Evolutionary conservation across 2,113 vertebrate genomes (phyloP).

Genomic region (Larimichthys polyactis): DNA sequence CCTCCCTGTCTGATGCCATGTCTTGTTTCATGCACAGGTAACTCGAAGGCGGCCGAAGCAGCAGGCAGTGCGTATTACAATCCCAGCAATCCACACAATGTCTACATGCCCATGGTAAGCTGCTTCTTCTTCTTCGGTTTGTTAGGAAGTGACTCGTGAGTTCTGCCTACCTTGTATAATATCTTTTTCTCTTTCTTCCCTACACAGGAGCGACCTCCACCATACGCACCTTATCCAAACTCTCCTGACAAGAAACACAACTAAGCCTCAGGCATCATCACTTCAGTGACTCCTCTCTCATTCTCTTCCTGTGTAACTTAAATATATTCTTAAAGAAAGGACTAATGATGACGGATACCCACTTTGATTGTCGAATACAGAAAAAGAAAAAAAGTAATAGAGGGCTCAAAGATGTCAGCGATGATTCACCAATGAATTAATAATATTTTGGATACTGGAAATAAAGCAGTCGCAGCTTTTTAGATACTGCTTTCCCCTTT

Average conservation of each 20-base stretch:
- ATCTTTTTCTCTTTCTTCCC: not conserved
- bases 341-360: slow-evolving; percentile 9
- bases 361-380: slow-evolving; percentile 15
- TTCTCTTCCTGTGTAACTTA: slow-evolving; percentile 38
- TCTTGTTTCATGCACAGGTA: slow-evolving; percentile 73
- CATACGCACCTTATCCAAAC: slow-evolving; percentile 83
- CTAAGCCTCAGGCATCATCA: slow-evolving; percentile 63
- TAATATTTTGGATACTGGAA: slow-evolving; percentile 38
- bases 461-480: slow-evolving; percentile 2
- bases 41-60: slow-evolving; percentile 88
- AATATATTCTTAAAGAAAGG: slow-evolving; percentile 42
- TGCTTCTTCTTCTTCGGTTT: not conserved
- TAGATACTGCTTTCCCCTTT: slow-evolving; percentile 20
- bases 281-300: slow-evolving; percentile 29
- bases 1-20: slow-evolving; percentile 13
- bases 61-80: slow-evolving; percentile 91
- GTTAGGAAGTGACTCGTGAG: not conserved
- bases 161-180: not conserved
- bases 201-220: slow-evolving; percentile 88
- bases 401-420: slow-evolving; percentile 37
- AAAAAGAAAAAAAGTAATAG: slow-evolving; percentile 20
- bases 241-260: slow-evolving; percentile 87
- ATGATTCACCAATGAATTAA: slow-evolving; percentile 21
- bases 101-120: slow-evolving; percentile 94
- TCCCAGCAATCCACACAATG: slow-evolving; percentile 91